Percentiles rank a stretch among this genome's conserved stretches.
Evolutionary conservation across 2,797 vertebrate genomes (phyloP).

Genomic region (Siniperca obscura): DNA sequence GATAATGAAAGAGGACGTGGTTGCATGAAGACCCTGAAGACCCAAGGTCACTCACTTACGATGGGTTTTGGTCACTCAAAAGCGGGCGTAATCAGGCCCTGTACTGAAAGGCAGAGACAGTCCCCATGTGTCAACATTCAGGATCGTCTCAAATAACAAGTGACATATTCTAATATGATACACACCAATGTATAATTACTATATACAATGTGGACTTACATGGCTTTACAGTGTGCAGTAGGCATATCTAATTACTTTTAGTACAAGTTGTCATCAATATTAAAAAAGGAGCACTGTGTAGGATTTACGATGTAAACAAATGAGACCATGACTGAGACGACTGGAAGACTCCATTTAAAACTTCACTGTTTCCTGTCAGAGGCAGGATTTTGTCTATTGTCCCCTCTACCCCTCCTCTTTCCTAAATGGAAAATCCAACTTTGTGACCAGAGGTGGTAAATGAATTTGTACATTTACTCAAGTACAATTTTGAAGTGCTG

Average conservation of each 20-base stretch:
- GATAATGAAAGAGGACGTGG: background rate
- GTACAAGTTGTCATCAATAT: background rate
- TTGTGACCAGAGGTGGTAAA: background rate
- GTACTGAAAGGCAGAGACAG: slow-evolving; percentile 89
- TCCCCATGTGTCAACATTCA: slow-evolving; percentile 70
- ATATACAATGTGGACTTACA: background rate
- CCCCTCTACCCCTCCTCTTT: too few species aligned
- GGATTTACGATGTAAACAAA: background rate
- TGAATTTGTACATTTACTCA: too few species aligned
- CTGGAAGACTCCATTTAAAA: background rate
- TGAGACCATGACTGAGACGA: slow-evolving; percentile 29
- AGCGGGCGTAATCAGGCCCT: slow-evolving; percentile 90
- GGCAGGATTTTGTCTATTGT: background rate
- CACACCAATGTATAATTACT: background rate
- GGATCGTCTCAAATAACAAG: background rate
- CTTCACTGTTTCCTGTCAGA: background rate
- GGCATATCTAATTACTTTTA: background rate
- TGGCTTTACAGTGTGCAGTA: background rate
- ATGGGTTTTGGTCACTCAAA: slow-evolving; percentile 85
- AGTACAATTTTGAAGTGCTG: too few species aligned
- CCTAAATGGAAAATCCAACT: background rate
- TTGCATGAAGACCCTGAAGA: background rate
- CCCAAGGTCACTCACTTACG: slow-evolving; percentile 84
- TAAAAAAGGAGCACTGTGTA: background rate
- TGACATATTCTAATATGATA: background rate